Conservation (phyloP, 2,888 invertebrate species). For the Drosophila heteroneura region DNA sequence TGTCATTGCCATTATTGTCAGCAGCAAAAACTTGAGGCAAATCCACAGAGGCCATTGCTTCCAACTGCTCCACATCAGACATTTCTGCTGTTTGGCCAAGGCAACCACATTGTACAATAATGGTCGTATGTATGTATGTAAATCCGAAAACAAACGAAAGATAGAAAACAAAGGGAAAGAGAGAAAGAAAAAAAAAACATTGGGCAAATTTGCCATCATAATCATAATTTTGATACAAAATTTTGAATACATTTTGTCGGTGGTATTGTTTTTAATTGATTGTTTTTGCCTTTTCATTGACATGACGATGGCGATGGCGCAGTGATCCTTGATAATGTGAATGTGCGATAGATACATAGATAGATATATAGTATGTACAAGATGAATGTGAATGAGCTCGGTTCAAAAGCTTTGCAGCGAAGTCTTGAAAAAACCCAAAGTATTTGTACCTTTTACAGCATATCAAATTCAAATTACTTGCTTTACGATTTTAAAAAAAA, state of each 20-base stretch:
- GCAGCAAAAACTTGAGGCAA: constrained; percentile 60
- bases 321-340: constrained; percentile 31
- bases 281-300: constrained; percentile 29
- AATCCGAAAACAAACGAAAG: constrained; percentile 60
- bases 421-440: not conserved
- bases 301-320: constrained; percentile 49
- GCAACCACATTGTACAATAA: constrained; percentile 49
- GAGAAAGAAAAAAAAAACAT: constrained; percentile 43
- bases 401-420: not conserved
- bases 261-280: constrained; percentile 8
- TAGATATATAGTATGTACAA: not conserved
- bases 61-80: constrained; percentile 54
- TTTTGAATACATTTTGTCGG: constrained; percentile 51
- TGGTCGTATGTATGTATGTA: constrained; percentile 23
- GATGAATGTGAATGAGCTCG: constrained; percentile 1
- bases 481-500: not conserved
- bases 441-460: not conserved
- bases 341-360: constrained; percentile 1
- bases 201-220: constrained; percentile 46
- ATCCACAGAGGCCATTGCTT: constrained; percentile 53
- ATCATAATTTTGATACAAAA: constrained; percentile 63
- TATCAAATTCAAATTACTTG: not conserved
- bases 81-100: constrained; percentile 56
- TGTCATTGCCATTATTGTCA: constrained; percentile 47
- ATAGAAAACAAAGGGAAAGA: constrained; percentile 59